Evolutionary conservation across 2,888 invertebrate genomes (phyloP), one percentile per base, ranked within the genome.

Genomic region (Axea sp.): DNA sequence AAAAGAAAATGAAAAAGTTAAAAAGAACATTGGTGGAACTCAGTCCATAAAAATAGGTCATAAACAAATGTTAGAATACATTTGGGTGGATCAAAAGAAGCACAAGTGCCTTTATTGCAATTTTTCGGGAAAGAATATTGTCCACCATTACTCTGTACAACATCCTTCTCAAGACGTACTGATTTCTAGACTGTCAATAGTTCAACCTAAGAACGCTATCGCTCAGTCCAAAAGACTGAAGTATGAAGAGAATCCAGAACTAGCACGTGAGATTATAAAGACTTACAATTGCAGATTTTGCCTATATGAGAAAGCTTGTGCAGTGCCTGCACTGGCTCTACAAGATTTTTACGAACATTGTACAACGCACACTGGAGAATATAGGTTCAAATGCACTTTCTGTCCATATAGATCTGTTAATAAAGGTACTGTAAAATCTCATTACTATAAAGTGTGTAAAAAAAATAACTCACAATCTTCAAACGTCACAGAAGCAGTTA

Each of bases 281-380:
- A 80, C 77, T 24, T 87, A 82, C 24, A 71, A 71, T 1, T 88
- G 88, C 19, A 80, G 88, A 62, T 84, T 88, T 26, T 88, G 88
- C 49, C 12, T 60, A 0, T 84, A 78, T 31, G 39, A 68, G 2
- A 76, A 76, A 0, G 78, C 80, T n/a, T 78, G 80, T 2, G 79
- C 78, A 0, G 47, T 76, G 0, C 69, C 78, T 2, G 53, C 57
- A 1, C 19, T 73, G 2, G 82, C 84, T 0, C 76, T 83, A 6
- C 85, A 88, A 80, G 82, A 85, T 2, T 93, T 93, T 82, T 93
- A 92, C 80, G 93, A 94, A 83, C 95, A 96, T 81, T 89, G 94
- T 30, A 91, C 91, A 12, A 90, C 88, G 39, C 96, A 96, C 71
- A 95, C 95, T 0, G 95, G 95, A 0, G 95, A 96, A 86, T 93